A percentile compares a stretch with the other conserved stretches of the same genome.
These are phyloP conservation scores for Smutsia temminckii DNA, from an alignment of 2,797 vertebrate species.

Conservation along the genomic window DNA sequence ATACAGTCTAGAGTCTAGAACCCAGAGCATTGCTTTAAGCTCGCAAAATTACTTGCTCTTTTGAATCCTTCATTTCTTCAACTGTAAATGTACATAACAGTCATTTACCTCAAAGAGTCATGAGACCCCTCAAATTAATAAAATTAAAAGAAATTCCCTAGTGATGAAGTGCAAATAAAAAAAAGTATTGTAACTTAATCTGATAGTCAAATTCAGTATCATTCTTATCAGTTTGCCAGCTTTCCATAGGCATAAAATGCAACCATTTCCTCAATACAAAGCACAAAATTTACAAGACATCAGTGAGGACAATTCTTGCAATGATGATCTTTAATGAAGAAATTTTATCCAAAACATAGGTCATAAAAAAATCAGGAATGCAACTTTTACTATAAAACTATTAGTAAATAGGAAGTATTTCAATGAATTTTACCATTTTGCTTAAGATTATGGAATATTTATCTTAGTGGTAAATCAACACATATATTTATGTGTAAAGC, in stretches of 20 bases:
- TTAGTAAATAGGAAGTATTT: neutral
- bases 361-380: neutral
- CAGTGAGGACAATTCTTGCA: neutral
- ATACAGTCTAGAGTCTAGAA: neutral
- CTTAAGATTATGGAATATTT: neutral
- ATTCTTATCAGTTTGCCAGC: neutral
- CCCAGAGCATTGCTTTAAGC: neutral
- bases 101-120: neutral
- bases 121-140: neutral
- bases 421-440: neutral
- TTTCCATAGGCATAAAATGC: neutral
- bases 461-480: neutral
- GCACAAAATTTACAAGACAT: neutral
- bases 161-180: neutral
- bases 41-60: neutral
- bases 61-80: neutral
- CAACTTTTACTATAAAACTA: neutral
- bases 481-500: neutral
- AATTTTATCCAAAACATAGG: neutral
- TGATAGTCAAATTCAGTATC: neutral
- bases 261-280: neutral
- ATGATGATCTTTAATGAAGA: neutral
- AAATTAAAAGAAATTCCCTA: neutral
- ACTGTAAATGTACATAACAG: neutral
- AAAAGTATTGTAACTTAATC: neutral